phyloP scores from a whole-genome alignment of 2,888 invertebrate species.

The Lithophane ornitopus region DNA sequence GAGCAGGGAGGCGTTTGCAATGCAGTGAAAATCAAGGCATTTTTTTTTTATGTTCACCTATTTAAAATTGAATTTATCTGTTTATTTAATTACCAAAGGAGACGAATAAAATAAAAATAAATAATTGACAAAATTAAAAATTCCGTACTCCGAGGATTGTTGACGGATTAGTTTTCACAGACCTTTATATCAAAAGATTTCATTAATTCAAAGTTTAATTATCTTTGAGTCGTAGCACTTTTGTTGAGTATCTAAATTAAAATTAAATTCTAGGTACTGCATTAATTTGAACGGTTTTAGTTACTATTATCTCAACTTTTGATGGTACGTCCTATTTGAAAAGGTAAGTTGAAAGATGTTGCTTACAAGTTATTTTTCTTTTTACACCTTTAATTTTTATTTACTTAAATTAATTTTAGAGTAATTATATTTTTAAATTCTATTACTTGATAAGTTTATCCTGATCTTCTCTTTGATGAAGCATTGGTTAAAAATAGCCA shows the following conservation, averaged over 20 bases:
- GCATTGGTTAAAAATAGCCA: not conserved
- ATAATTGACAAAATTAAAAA: not conserved
- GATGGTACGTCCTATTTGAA: conserved; percentile 1
- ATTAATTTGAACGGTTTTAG: not conserved
- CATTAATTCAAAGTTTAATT: conserved; percentile 10
- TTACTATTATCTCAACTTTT: not conserved
- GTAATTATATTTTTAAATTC: not conserved
- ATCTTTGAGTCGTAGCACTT: conserved; percentile 6
- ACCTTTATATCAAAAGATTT: conserved; percentile 14
- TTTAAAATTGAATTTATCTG: no score
- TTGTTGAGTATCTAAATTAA: conserved; percentile 7
- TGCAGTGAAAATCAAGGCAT: no score
- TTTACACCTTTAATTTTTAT: no score
- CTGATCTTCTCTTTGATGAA: not conserved
- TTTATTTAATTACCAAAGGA: no score
- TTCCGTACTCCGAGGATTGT: not conserved
- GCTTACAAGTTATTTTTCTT: not conserved
- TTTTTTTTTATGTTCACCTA: no score
- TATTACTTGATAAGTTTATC: not conserved
- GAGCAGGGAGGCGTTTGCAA: no score
- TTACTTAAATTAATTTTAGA: not conserved
- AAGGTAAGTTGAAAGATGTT: conserved; percentile 26
- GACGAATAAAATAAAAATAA: no score
- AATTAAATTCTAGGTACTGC: not conserved
- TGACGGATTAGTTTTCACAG: not conserved